Evolutionary conservation across 37 sponge, comb jelly and placozoan species (phyloP).

Genomic region (Dysidea cf. avara): DNA sequence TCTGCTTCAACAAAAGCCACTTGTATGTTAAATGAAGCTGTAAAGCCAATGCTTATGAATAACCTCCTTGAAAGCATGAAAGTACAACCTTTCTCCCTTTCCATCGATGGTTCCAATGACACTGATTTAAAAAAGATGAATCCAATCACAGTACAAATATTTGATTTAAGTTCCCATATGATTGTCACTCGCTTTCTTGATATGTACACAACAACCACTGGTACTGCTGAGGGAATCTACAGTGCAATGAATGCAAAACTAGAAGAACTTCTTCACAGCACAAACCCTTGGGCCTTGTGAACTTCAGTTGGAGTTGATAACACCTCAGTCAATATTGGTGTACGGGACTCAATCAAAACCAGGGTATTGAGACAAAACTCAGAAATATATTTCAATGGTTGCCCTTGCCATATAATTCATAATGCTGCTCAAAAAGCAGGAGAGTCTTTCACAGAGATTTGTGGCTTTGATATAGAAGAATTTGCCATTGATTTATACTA

Average conservation of each 20-base stretch:
- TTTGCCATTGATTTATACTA: too few species aligned
- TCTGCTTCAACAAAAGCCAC: constrained; percentile 51
- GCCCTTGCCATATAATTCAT: too few species aligned
- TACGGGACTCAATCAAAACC: constrained; percentile 43
- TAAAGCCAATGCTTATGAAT: constrained; percentile 10
- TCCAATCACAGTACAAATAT: constrained; percentile 46
- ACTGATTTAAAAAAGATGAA: constrained; percentile 36
- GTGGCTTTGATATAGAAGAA: too few species aligned
- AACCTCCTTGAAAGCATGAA: constrained; percentile 30
- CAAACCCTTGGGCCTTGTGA: constrained; percentile 27
- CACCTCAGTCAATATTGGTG: too few species aligned
- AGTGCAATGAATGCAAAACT: constrained; percentile 30
- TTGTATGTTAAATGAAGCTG: constrained; percentile 42
- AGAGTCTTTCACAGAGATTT: too few species aligned
- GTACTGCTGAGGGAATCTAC: constrained; percentile 47
- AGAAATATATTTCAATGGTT: constrained; percentile 37
- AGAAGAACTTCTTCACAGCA: neutral
- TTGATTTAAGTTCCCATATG: constrained; percentile 11
- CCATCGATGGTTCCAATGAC: constrained; percentile 41
- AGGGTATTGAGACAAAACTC: constrained; percentile 31
- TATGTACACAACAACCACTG: constrained; percentile 31
- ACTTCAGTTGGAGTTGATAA: too few species aligned
- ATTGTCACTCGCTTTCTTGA: constrained; percentile 39
- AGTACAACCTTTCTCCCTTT: constrained; percentile 13
- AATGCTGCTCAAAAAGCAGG: too few species aligned